These are phyloP conservation scores for Crax fasciolata DNA, from an alignment of 2,797 vertebrate species.

Conservation along the genomic window DNA sequence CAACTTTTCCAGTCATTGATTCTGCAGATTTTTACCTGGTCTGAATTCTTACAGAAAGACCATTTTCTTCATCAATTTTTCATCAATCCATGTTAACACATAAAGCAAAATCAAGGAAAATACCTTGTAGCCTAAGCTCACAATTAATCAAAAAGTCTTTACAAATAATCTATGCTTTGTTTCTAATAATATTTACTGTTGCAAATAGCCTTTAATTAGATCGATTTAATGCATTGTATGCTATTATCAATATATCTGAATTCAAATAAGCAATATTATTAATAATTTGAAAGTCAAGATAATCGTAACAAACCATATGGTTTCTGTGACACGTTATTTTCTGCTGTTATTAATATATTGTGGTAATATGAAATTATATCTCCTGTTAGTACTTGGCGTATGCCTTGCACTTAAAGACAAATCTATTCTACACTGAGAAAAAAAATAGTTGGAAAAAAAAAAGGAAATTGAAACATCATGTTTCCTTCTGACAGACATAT, in stretches of 20 bases:
- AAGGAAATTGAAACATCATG: neutral
- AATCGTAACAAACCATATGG: neutral
- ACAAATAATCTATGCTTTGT: neutral
- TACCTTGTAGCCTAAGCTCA: neutral
- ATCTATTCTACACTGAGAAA: neutral
- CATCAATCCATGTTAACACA: neutral
- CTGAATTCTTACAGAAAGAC: neutral
- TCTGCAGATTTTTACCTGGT: neutral
- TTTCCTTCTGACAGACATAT: neutral
- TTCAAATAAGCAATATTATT: neutral
- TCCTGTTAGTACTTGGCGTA: neutral
- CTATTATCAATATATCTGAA: neutral
- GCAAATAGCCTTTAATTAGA: neutral
- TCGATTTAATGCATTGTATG: neutral
- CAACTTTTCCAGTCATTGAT: neutral
- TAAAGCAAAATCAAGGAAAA: neutral
- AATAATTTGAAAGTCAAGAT: constrained; percentile 3
- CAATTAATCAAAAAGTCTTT: neutral
- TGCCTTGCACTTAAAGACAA: neutral
- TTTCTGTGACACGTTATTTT: neutral
- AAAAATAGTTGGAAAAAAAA: neutral
- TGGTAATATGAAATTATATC: neutral
- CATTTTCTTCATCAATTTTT: neutral
- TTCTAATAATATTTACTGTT: neutral
- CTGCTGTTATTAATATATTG: neutral